phyloP scores from a whole-genome alignment of 1,140 invertebrate genomes.

The Danaus plexippus region DNA sequence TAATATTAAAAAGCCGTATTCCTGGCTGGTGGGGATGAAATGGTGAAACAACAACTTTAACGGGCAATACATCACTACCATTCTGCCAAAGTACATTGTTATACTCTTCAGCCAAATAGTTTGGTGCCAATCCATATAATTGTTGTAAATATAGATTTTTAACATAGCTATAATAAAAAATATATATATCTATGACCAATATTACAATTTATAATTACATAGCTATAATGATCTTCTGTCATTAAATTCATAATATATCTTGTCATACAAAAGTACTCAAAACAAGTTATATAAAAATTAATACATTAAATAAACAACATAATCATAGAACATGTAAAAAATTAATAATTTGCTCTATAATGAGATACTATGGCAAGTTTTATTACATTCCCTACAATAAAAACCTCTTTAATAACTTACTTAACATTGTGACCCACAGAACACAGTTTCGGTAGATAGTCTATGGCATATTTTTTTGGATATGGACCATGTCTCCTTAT shows the following conservation, averaged over 20 bases:
- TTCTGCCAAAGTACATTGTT: slow-evolving; percentile 75
- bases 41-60: slow-evolving; percentile 79
- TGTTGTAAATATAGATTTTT: slow-evolving; percentile 86
- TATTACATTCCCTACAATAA: not conserved
- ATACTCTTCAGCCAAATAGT: slow-evolving; percentile 86
- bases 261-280: too few relatives aligned
- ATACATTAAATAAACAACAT: too few relatives aligned
- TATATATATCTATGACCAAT: slow-evolving; percentile 8
- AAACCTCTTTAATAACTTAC: slow-evolving; percentile 45
- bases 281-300: too few relatives aligned
- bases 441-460: slow-evolving; percentile 76
- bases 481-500: slow-evolving; percentile 81
- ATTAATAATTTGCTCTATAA: too few relatives aligned
- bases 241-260: too few relatives aligned
- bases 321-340: too few relatives aligned
- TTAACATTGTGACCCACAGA: slow-evolving; percentile 74
- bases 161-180: slow-evolving; percentile 72
- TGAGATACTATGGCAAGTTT: too few relatives aligned
- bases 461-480: slow-evolving; percentile 81
- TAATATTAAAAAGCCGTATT: slow-evolving; percentile 74
- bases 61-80: slow-evolving; percentile 73
- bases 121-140: slow-evolving; percentile 82
- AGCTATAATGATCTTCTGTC: too few relatives aligned
- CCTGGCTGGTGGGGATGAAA: slow-evolving; percentile 78
- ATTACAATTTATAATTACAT: not conserved